Percentiles rank a stretch among this genome's conserved stretches.
These are phyloP conservation scores for Tetranychus urticae DNA, from an alignment of 1,140 invertebrate genomes.

Conservation along the genomic window DNA sequence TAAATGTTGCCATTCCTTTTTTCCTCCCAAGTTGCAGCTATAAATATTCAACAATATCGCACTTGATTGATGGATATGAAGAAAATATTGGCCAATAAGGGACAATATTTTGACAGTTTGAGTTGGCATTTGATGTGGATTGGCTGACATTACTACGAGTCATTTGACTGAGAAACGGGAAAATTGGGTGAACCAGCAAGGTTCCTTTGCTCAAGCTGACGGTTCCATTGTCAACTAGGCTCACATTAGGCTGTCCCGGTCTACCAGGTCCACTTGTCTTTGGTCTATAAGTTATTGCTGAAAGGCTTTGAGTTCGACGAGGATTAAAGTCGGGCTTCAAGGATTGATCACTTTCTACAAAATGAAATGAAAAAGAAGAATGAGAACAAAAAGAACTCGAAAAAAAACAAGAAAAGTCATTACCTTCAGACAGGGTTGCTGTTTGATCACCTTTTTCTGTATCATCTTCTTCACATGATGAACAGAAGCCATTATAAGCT, in stretches of 20 bases:
- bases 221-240: background rate
- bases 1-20: background rate
- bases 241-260: background rate
- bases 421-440: slow-evolving; percentile 1
- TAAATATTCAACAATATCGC: slow-evolving; percentile 80
- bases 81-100: slow-evolving; percentile 35
- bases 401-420: too few relatives aligned
- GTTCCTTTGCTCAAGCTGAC: background rate
- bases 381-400: too few relatives aligned
- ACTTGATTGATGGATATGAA: slow-evolving; percentile 77
- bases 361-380: background rate
- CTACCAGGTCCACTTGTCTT: background rate
- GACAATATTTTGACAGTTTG: background rate
- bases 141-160: too few relatives aligned
- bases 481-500: slow-evolving; percentile 10
- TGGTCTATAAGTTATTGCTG: background rate
- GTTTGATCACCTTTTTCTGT: background rate
- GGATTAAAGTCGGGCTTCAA: background rate
- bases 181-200: too few relatives aligned
- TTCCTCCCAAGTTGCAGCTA: slow-evolving; percentile 21
- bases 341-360: background rate
- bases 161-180: too few relatives aligned
- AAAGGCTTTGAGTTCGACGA: background rate
- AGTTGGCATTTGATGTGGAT: background rate
- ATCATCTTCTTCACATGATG: slow-evolving; percentile 12